Percentiles rank a stretch among this genome's conserved stretches.
phyloP scores from a whole-genome alignment of 2,888 invertebrate genomes.

The Helicoverpa assulta region DNA sequence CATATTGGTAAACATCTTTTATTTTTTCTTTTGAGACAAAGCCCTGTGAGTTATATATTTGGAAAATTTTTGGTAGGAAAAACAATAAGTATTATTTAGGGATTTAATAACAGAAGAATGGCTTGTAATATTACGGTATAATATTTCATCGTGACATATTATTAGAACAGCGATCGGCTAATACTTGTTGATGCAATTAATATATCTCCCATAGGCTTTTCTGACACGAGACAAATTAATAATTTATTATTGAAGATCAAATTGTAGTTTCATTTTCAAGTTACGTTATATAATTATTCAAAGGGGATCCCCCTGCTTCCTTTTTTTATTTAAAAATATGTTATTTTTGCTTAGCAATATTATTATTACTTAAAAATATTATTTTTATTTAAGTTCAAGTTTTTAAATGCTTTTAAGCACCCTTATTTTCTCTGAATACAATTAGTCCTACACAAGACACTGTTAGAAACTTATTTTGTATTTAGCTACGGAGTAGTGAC shows the following conservation, averaged over 20 bases:
- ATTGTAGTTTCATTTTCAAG: constrained; percentile 12
- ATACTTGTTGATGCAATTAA: constrained; percentile 3
- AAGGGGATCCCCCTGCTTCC: too few species aligned
- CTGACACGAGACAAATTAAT: background rate
- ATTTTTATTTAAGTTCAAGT: too few species aligned
- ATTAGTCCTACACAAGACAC: too few species aligned
- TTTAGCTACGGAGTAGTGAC: too few species aligned
- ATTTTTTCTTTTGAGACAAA: background rate
- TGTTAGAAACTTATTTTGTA: too few species aligned
- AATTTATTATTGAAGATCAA: background rate
- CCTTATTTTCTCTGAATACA: too few species aligned
- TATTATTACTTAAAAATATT: too few species aligned
- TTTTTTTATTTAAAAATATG: too few species aligned
- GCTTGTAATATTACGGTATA: constrained; percentile 1
- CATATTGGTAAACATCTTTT: background rate
- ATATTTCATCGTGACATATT: constrained; percentile 4
- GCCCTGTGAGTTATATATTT: background rate
- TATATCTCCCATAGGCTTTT: background rate
- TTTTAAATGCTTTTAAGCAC: too few species aligned
- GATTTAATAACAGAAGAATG: background rate
- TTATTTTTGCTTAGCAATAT: too few species aligned
- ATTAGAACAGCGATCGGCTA: background rate
- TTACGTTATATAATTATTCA: too few species aligned
- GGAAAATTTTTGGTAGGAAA: background rate
- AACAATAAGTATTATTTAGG: background rate